Evolutionary conservation across 2,113 vertebrate genomes (phyloP), one percentile per base, ranked within the genome.

Genomic region (Psephotus haematonotus): DNA sequence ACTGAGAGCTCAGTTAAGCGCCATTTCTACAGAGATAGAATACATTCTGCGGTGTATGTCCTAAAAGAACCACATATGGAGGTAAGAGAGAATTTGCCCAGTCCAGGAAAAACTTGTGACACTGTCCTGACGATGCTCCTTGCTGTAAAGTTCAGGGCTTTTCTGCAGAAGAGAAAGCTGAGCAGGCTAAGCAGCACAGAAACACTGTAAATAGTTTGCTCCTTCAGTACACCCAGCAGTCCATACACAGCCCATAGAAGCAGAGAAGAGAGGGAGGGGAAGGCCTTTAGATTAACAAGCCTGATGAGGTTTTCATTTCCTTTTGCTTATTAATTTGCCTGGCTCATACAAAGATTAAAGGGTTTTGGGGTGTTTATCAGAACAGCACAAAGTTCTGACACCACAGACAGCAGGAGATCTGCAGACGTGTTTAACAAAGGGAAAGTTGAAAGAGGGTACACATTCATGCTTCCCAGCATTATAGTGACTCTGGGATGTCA

Each of bases 371-470:
- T 65, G 53, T 41, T 92, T 78, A 80, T 75, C 59, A 94, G 70
- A 76, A 81, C 1, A 11, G 80, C 64, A 70, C 1, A 3, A 67
- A 63, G 33, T 46, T 74, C 29, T 60, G 69, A 75, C 62, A 43
- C 86, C 14, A 18, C 85, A 92, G 93, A 94, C 60, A 77, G 91
- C 71, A 92, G 39, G 77, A 95, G 91, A 82, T 68, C n/a, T 6
- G 6, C 86, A 64, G 72, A 68, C 69, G n/a, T 6, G 1, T 46
- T 67, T 31, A 86, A 91, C 89, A 91, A 96, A 91, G 46, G 41
- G 46, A 13, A 80, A 86, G 82, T 5, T 92, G 71, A 93, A 94
- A 75, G 69, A 69, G 44, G 76, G 81, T 71, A 55, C 76, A 53
- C 76, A 53, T 86, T 95, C 72, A 67, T 1, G 16, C 52, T 53